These are phyloP conservation scores for Cynocephalus volans DNA, from an alignment of 2,113 vertebrate genomes.

Conservation along the genomic window DNA sequence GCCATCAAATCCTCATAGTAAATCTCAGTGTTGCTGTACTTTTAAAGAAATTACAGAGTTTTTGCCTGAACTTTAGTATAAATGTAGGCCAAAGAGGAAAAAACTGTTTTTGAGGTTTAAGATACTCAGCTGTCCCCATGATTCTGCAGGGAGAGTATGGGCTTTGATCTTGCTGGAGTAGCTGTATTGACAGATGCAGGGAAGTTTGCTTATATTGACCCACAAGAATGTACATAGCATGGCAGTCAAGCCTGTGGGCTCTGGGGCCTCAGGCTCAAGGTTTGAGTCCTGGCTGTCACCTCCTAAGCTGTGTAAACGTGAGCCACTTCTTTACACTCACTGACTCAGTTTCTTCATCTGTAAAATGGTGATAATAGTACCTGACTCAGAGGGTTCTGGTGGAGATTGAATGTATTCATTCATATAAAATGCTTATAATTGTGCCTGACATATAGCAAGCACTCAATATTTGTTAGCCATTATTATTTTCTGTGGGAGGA, in stretches of 20 bases:
- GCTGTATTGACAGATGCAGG: not conserved
- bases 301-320: not conserved
- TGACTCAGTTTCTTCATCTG: constrained; percentile 35
- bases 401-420: not conserved
- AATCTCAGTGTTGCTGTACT: not conserved
- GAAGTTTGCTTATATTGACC: not conserved
- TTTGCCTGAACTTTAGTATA: not conserved
- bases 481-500: not conserved
- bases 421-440: not conserved
- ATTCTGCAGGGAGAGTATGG: not conserved
- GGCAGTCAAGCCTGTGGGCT: not conserved
- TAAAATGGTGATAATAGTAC: not conserved
- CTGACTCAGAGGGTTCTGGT: not conserved
- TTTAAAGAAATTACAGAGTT: not conserved
- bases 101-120: not conserved
- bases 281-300: not conserved
- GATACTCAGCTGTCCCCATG: not conserved
- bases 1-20: not conserved
- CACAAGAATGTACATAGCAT: not conserved
- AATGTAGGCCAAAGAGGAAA: not conserved
- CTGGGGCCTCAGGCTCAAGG: not conserved
- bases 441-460: not conserved
- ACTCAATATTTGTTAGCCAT: not conserved
- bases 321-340: not conserved
- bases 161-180: not conserved